Base-by-base conservation (phyloP, 2,888 invertebrate species). In the Melinaea menophilus region DNA sequence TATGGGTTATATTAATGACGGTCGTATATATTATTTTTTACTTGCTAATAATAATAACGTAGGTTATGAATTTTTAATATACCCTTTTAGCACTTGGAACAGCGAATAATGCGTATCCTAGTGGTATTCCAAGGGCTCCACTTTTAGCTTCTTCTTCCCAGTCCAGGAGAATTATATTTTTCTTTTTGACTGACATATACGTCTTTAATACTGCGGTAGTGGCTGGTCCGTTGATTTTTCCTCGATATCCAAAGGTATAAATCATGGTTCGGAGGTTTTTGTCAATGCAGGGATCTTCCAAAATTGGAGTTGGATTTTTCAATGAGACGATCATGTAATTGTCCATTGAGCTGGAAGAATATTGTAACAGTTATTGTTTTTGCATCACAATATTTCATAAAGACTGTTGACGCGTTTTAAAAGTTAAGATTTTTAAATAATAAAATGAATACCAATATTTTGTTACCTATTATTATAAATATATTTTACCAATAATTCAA, bases 241-340 rank as follows among this genome's bases (percentile, higher is more conserved):
- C 91, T 33, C 83, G 73, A 73, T 84, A 91, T 0, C 91, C 91
- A 65, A 90, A 90, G 1, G 90, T 85, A 73, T 90, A 91, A 33
- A 90, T 55, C 0, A 90, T 58, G 0, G 87, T 89, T 0, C 85
- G 84, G 0, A 84, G 69, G 0, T 72, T 71, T 4, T 66, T 72
- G 66, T 89, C 79, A 55, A 88, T 73, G 73, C 86, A 89, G 7
- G 65, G 57, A 59, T 68, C 65, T 1, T 5, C 46, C 5, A 75
- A 46, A 2, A 78, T 69, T 2, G 72, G 68, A 0, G 79, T 67
- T 0, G 86, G 81, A 55, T 78, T 51, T 22, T 75, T 69, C 22
- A 90, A 65, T 1, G 83, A 78, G 9, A 79, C 75, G 41, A 70
- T 72, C 61, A 77, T 55, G 72, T 78, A 86, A 65, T 79, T 71